These are phyloP conservation scores for Rhabditophanes sp. DNA, from an alignment of 2,888 invertebrate species.

Conservation along the genomic window DNA sequence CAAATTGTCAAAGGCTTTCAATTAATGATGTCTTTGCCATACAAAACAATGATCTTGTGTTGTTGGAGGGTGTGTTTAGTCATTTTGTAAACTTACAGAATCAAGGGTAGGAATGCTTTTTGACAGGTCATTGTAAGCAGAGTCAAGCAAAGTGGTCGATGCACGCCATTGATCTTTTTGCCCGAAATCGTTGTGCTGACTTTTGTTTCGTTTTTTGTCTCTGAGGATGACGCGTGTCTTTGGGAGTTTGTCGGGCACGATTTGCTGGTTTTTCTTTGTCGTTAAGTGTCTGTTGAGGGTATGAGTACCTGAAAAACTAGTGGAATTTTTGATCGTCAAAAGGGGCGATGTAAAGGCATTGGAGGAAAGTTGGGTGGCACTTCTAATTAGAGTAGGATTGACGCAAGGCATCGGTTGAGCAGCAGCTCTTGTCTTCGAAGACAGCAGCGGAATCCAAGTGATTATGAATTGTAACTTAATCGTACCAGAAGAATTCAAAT, in stretches of 20 bases:
- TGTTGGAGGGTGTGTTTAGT: not conserved
- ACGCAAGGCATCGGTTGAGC: not conserved
- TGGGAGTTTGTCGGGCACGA: conserved; percentile 1
- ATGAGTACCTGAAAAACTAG: not conserved
- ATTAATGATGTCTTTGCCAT: conserved; percentile 1
- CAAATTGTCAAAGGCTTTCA: too few species aligned
- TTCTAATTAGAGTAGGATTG: not conserved
- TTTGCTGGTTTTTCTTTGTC: conserved; percentile 1
- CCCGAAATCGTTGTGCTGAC: conserved; percentile 7
- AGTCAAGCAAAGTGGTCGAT: conserved; percentile 35
- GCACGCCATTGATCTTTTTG: conserved; percentile 35
- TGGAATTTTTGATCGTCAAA: too few species aligned
- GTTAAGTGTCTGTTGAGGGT: conserved; percentile 1
- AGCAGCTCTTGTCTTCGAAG: conserved; percentile 12
- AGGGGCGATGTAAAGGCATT: conserved; percentile 3
- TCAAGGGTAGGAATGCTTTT: conserved; percentile 39
- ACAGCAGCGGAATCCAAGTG: conserved; percentile 48
- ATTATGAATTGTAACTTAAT: conserved; percentile 52
- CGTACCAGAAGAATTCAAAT: conserved; percentile 51
- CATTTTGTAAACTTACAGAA: conserved; percentile 14
- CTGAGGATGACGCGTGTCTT: too few species aligned
- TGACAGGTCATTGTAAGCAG: conserved; percentile 32
- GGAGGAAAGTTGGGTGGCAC: conserved; percentile 4
- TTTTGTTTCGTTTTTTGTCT: conserved; percentile 8
- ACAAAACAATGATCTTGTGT: conserved; percentile 6